Evolutionary conservation across 1,140 invertebrate species (phyloP).

Genomic region (Drosophila pseudoananassae): DNA sequence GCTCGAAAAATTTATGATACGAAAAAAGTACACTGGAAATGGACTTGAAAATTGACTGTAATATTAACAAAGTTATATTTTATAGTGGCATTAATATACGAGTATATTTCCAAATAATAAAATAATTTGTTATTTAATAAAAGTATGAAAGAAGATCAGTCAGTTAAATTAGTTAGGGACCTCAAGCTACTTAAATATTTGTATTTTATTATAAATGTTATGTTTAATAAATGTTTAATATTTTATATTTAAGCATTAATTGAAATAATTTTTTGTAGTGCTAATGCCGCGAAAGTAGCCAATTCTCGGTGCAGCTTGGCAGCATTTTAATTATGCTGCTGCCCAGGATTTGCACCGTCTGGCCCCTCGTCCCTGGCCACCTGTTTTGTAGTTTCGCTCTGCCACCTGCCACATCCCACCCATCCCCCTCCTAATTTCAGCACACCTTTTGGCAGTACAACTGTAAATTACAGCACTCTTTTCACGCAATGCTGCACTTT

Average conservation of each 20-base stretch:
- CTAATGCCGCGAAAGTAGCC: constrained; percentile 27
- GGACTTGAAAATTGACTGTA: not conserved
- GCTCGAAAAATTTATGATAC: constrained; percentile 46
- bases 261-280: constrained; percentile 1
- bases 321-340: constrained; percentile 70
- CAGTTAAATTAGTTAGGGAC: too few species aligned
- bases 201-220: too few species aligned
- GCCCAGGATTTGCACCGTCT: constrained; percentile 31
- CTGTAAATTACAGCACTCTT: constrained; percentile 78
- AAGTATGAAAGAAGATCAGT: too few species aligned
- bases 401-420: constrained; percentile 21
- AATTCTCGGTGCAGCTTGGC: constrained; percentile 50
- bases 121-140: too few species aligned
- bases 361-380: constrained; percentile 1
- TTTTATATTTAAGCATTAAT: not conserved
- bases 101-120: too few species aligned
- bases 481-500: constrained; percentile 77
- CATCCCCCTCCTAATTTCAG: not conserved
- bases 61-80: too few species aligned
- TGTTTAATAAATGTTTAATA: too few species aligned
- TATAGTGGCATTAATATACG: too few species aligned
- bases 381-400: constrained; percentile 31
- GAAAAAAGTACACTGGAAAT: not conserved
- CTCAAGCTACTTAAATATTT: too few species aligned
- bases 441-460: constrained; percentile 15